Evolutionary conservation across 2,888 invertebrate species (phyloP).

Genomic region (Chalcis sispes): DNA sequence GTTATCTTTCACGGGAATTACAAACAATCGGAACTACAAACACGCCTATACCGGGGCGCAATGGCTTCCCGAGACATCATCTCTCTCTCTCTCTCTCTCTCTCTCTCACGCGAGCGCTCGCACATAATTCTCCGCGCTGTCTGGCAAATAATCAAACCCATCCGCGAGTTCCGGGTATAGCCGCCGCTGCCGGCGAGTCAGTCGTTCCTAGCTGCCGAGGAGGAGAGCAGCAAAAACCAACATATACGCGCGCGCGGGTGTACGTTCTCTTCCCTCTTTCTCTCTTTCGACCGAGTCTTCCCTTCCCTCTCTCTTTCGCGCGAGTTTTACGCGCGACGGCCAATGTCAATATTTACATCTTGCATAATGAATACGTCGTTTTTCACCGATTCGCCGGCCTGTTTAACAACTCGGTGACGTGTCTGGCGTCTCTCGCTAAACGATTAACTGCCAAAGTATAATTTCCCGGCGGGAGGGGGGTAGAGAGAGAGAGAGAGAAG

Average conservation of each 20-base stretch:
- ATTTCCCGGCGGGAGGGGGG: no score
- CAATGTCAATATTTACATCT: constrained; percentile 45
- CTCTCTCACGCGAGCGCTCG: neutral
- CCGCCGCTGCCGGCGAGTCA: no score
- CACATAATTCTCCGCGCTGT: constrained; percentile 6
- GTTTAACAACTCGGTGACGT: neutral
- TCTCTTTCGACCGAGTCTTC: neutral
- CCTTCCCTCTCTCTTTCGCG: neutral
- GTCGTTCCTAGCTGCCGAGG: neutral
- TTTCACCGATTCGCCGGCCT: neutral
- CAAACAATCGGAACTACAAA: constrained; percentile 37
- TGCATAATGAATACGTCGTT: constrained; percentile 22
- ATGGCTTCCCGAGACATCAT: constrained; percentile 1
- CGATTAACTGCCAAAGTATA: constrained; percentile 30
- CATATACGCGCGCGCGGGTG: neutral
- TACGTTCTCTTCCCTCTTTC: neutral
- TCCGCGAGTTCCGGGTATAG: neutral
- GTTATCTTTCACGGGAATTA: neutral
- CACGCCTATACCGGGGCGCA: neutral
- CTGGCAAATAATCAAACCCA: constrained; percentile 48
- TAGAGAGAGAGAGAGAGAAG: no score
- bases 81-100: neutral
- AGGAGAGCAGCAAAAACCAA: constrained; percentile 6
- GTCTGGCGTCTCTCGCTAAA: no score
- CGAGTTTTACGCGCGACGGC: neutral